These are phyloP conservation scores for Australoheros facetus DNA, from an alignment of 2,797 vertebrate genomes.

Conservation along the genomic window DNA sequence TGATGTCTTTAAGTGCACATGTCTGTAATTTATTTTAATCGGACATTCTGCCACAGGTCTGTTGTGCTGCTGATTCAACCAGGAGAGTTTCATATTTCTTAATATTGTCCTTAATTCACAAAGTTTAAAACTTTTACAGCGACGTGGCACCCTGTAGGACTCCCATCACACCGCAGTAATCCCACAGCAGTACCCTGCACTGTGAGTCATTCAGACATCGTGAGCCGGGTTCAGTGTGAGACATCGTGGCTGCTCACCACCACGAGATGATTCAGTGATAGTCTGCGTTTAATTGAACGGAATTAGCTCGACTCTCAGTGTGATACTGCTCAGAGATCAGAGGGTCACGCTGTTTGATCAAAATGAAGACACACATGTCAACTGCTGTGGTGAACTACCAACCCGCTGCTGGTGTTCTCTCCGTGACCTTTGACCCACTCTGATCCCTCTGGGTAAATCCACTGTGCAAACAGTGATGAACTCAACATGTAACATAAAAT, in stretches of 20 bases:
- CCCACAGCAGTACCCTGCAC: constrained; percentile 2
- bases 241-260: constrained; percentile 25
- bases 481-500: not conserved
- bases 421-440: constrained; percentile 28
- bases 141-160: not conserved
- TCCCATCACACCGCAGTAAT: not conserved
- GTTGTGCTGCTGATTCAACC: no score
- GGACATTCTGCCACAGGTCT: no score
- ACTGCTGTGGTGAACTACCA: not conserved
- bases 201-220: not conserved
- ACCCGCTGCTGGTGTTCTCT: constrained; percentile 10
- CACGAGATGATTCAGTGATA: constrained; percentile 12
- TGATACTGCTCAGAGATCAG: constrained; percentile 27
- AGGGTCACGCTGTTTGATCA: constrained; percentile 43
- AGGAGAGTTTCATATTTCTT: no score
- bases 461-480: not conserved
- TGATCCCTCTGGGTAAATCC: not conserved
- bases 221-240: constrained; percentile 15
- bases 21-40: no score
- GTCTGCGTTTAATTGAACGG: constrained; percentile 7
- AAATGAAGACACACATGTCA: constrained; percentile 8
- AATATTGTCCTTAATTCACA: not conserved
- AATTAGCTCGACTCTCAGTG: constrained; percentile 13
- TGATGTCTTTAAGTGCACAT: no score
- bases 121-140: not conserved